phyloP scores from a whole-genome alignment of 92 coral and sea anemone species.

The Phenganax stokvisi region DNA sequence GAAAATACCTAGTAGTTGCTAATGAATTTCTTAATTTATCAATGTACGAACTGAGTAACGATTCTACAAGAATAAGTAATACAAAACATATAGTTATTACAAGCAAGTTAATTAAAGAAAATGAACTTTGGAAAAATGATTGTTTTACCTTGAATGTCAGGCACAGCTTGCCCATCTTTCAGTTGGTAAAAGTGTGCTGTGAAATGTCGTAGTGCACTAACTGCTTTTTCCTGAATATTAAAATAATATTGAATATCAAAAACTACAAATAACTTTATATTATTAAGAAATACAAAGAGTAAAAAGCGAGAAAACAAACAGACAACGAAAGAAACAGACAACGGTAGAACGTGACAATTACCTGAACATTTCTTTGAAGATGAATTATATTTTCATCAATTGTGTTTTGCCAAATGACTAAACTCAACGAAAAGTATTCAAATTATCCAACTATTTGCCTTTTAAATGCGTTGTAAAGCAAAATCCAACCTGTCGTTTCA shows the following conservation, averaged over 20 bases:
- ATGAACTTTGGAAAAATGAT: not conserved
- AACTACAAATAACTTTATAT: not conserved
- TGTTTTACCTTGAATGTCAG: slow-evolving; percentile 63
- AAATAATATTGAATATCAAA: not conserved
- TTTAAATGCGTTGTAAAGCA: not conserved
- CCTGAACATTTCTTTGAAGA: slow-evolving; percentile 81
- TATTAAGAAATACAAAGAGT: not conserved
- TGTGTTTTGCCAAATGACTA: slow-evolving; percentile 69
- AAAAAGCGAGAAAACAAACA: slow-evolving; percentile 3
- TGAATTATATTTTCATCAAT: slow-evolving; percentile 76
- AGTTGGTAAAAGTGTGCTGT: slow-evolving; percentile 59
- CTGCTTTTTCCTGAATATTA: slow-evolving; percentile 70
- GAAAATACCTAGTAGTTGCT: slow-evolving; percentile 58
- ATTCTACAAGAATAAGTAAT: slow-evolving; percentile 46
- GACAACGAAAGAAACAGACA: not conserved
- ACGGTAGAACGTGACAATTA: slow-evolving; percentile 10
- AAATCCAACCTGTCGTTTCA: slow-evolving; percentile 57
- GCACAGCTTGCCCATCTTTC: slow-evolving; percentile 54
- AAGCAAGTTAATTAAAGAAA: not conserved
- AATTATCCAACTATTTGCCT: not conserved
- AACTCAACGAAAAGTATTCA: slow-evolving; percentile 2
- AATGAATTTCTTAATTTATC: slow-evolving; percentile 57
- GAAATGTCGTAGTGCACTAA: slow-evolving; percentile 68
- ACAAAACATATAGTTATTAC: not conserved
- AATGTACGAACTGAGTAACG: slow-evolving; percentile 50